Evolutionary conservation across 2,888 invertebrate genomes (phyloP), one percentile per base, ranked within the genome.

Genomic region (Pandemis cinnamomeana): DNA sequence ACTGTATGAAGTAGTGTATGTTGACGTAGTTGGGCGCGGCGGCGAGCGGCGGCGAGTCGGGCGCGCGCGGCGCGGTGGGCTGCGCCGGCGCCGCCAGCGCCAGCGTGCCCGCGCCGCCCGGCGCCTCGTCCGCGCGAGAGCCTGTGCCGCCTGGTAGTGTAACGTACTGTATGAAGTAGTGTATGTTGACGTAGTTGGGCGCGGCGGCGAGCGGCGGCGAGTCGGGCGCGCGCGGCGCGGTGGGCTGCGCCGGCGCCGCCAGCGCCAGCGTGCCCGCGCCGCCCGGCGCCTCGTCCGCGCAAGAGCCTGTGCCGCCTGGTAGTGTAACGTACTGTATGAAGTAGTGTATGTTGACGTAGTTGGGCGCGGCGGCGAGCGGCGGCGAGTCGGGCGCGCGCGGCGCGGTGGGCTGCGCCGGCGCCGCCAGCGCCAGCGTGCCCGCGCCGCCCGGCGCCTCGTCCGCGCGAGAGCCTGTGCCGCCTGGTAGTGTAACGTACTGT

Each of bases 331-430:
- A 97, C 97, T 97, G 96, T 89, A 98, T 96, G 83, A 98, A 98
- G 89, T 98, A 98, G 91, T 98, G 98, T 92, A 98, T 98, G 91
- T 98, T 98, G 89, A 98, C 98, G 91, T 98, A 98, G 92, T 98
- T 98, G 78, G 97, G 97, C 79, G 96, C 96, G 82, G 95, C 95
- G 82, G 97, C 96, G 74, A 83, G 84, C 75, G 89, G 86, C 71
- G 97, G 97, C 51, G 97, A 97, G 89, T 97, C 97, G 41, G 97
- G 97, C 78, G 96, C 96, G 79, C 94, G 87, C 78, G 93, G 83
- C 80, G 95, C 84, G 78, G 93, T 84, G 63, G 91, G 80, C 75
- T 76, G 79, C 64, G 68, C 64, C n/a, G 58, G 77, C 36, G 81
- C 76, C 41, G 82, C 88, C 75, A 95, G 82, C n/a, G 95, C 94